Conservation (phyloP, 1,140 invertebrate species). For the Scaptomyza hsui region DNA sequence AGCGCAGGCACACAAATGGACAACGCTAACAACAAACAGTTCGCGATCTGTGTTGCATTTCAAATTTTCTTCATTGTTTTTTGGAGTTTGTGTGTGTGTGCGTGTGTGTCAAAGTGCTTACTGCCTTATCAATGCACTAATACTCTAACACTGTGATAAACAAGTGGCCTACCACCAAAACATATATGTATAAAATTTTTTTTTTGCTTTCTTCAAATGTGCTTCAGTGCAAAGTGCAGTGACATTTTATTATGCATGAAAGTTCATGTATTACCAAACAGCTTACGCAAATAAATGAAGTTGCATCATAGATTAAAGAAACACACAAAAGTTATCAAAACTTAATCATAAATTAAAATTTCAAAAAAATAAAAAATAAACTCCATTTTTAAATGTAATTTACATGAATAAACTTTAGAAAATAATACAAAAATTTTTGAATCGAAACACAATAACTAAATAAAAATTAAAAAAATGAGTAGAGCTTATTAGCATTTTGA, state of each 20-base stretch:
- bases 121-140: constrained; percentile 36
- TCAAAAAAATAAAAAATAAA: background rate
- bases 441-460: background rate
- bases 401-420: too few relatives aligned
- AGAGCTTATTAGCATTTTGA: background rate
- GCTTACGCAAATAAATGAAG: too few relatives aligned
- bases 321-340: too few relatives aligned
- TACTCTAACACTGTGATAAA: constrained; percentile 48
- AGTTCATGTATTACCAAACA: background rate
- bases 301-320: too few relatives aligned
- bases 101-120: constrained; percentile 8
- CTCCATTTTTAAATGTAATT: too few relatives aligned
- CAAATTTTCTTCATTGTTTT: constrained; percentile 22
- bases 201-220: constrained; percentile 9
- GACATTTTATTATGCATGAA: background rate
- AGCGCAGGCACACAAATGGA: constrained; percentile 1
- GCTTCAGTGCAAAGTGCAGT: constrained; percentile 24
- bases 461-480: background rate
- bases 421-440: too few relatives aligned
- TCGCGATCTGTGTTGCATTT: constrained; percentile 13
- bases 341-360: background rate
- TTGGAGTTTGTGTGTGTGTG: constrained; percentile 4
- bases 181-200: background rate
- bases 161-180: constrained; percentile 35
- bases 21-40: background rate